Conservation (phyloP, 92 coral and sea anemone genomes). For the Siderastrea radians region DNA sequence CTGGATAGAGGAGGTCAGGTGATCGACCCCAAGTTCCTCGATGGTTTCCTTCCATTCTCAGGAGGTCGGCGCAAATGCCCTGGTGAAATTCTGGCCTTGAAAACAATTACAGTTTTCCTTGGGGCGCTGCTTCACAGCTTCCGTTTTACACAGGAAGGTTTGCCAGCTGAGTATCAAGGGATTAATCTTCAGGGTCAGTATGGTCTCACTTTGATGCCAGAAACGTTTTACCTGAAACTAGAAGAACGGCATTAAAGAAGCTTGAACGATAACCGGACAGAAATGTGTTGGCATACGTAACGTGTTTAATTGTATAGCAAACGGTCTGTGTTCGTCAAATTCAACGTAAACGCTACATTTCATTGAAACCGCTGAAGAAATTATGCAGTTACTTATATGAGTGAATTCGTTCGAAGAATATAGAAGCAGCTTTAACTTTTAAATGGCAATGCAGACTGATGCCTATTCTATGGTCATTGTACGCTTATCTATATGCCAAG, state of each 20-base stretch:
- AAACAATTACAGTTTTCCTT: conserved; percentile 22
- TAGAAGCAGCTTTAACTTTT: no score
- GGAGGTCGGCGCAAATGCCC: conserved; percentile 62
- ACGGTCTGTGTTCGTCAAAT: not conserved
- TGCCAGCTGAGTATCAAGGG: conserved; percentile 35
- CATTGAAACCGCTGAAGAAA: no score
- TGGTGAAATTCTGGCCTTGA: conserved; percentile 39
- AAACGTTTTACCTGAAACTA: conserved; percentile 13
- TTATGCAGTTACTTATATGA: no score
- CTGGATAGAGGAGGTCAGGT: conserved; percentile 40
- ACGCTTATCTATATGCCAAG: no score
- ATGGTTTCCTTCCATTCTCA: conserved; percentile 56
- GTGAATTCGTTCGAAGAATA: no score
- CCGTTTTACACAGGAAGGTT: conserved; percentile 54
- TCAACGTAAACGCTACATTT: not conserved
- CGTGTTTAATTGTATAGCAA: no score
- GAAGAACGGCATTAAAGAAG: not conserved
- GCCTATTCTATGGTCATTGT: no score
- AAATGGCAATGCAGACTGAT: no score
- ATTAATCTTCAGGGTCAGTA: conserved; percentile 30
- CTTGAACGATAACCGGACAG: no score
- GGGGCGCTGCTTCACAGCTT: conserved; percentile 45
- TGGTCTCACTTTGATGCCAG: conserved; percentile 30
- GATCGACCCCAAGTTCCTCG: conserved; percentile 45
- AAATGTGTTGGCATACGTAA: no score